Evolutionary conservation across 2,888 invertebrate species (phyloP), one percentile per base, ranked within the genome.

Genomic region (Pinctada fucata): DNA sequence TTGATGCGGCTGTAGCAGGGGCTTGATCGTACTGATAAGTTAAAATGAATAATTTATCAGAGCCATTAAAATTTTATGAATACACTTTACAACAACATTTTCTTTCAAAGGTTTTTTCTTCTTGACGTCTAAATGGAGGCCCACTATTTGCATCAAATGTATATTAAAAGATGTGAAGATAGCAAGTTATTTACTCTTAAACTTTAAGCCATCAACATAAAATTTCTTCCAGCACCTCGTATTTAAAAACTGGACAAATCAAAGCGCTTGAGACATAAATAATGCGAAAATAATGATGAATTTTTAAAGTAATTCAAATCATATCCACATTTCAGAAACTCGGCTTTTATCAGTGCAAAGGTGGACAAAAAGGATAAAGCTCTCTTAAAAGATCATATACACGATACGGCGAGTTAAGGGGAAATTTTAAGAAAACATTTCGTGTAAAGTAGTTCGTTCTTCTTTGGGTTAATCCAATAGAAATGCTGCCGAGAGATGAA

Each of bases 101-200:
- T 16, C 65, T 50, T 74, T 74, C 66, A 66, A 74, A 74, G 51
- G 50, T 50, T 4, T 47, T 31, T 50, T 74, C 66, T 45, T 49
- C 66, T 31, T 63, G 64, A 50, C 45, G 49, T 65, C 74, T 74
- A 50, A 74, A 50, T 74, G 74, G 74, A 74, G 66, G 66, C 49
- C 74, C 51, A 66, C 50, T 51, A 74, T 74, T 74, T 74, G 66
- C 74, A 74, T 74, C 66, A 74, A 74, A 74, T 66, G 74, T 74
- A 67, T 74, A 74, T 74, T 74, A 74, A 74, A 66, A 74, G 74
- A 74, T 74, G 74, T 31, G 63, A 51, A 13, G 74, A 74, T 74
- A 74, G 51, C 31, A 51, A 31, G 66, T 16, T 74, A 67, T 74
- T 74, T 74, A 66, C 74, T 68, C 47, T 10, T 68, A 45, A 45